Base-by-base conservation (phyloP, 2,113 vertebrate genomes). In the Gasterosteus nipponicus region DNA sequence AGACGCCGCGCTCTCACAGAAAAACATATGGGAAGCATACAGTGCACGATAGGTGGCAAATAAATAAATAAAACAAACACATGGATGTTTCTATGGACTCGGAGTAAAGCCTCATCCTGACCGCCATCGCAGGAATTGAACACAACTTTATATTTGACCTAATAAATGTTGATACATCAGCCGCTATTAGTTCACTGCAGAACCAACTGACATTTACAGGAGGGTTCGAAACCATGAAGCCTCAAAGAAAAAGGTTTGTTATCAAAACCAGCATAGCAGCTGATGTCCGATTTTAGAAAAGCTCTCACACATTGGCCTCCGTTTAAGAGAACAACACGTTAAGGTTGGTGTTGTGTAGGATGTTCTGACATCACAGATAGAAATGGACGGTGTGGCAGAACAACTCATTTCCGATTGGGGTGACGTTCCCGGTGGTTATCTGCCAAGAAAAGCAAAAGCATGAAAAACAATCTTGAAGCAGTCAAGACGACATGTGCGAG, bases 81-180 rank as follows among this genome's bases (percentile, higher is more conserved):
- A 49, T 49, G 47, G 47, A 49, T 19, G 8, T 49, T 49, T 8
- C 3, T 19, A 19, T 49, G 2, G 46, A 18, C 18, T 19, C 2
- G 16, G 16, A 19, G 7, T 47, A 47, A 47, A n/a, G 47, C 18
- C 16, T 19, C 8, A n/a, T n/a, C 18, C 42, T 46, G 4, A 46
- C 3, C 12, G 12, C 51, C 4, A 58, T 33, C 0, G 5, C 35
- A 53, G 19, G 2, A 66, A 38, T 9, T 26, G 41, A 58, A 74
- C 51, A 38, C 16, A 56, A 59, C 16, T 53, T 71, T 61, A 39
- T 3, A 47, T 46, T 67, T 46, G n/a, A 60, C 29, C 35, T 61
- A 26, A 67, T 31, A 46, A 53, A 56, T 39, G 33, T 16, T 14
- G 26, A 46, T 42, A 14, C 10, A 18, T 9, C 7, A 3, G 41